A percentile compares a stretch with the other conserved stretches of the same genome.
These are phyloP conservation scores for Bergia puertoricense DNA, from an alignment of 92 coral and sea anemone genomes.

Conservation along the genomic window DNA sequence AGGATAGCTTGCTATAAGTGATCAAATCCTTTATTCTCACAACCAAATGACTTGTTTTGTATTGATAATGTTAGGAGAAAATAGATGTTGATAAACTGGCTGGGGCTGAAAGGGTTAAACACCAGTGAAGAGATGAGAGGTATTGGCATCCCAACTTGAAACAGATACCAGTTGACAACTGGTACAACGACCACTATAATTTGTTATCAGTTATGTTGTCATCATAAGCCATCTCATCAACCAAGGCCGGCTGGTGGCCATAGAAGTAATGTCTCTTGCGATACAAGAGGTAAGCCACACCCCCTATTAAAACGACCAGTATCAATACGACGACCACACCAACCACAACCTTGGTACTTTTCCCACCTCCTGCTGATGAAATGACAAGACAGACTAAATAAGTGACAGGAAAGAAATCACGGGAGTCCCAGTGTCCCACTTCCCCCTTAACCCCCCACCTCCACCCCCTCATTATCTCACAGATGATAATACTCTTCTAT, in stretches of 20 bases:
- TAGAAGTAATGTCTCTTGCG: constrained; percentile 59
- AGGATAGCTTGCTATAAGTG: too few species aligned
- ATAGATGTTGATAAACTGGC: too few species aligned
- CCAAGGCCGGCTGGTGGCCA: constrained; percentile 67
- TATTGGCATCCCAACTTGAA: not conserved
- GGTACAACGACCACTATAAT: constrained; percentile 29
- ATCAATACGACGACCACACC: constrained; percentile 68
- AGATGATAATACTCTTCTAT: too few species aligned
- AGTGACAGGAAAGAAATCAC: not conserved
- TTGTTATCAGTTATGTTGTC: constrained; percentile 58
- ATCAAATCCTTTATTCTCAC: too few species aligned
- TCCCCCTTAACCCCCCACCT: too few species aligned
- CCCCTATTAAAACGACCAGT: constrained; percentile 51
- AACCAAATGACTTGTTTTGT: too few species aligned
- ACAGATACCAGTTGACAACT: not conserved
- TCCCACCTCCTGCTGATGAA: constrained; percentile 34
- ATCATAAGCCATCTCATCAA: constrained; percentile 70
- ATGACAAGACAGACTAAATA: not conserved
- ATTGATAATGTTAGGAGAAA: too few species aligned
- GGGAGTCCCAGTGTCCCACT: not conserved
- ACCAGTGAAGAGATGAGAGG: too few species aligned
- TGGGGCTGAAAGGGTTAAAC: too few species aligned
- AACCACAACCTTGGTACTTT: constrained; percentile 64
- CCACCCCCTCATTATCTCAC: too few species aligned
- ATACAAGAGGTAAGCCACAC: constrained; percentile 58